Evolutionary conservation across 2,888 invertebrate genomes (phyloP).

Genomic region (Biston betularia): DNA sequence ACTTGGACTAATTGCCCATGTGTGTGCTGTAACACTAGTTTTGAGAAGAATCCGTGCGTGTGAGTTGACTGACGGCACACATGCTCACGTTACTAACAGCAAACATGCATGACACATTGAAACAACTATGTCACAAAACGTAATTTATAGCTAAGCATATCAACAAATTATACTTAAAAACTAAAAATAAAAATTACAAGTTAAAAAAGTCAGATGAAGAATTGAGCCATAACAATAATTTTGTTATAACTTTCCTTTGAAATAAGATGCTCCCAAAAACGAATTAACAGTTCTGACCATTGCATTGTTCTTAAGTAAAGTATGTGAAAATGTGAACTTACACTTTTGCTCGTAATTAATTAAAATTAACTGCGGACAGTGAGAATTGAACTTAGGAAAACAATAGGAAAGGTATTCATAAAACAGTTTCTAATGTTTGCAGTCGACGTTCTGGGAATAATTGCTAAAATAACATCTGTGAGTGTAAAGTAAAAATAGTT

Average conservation of each 20-base stretch:
- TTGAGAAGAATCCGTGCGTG: constrained; percentile 79
- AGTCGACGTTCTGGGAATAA: constrained; percentile 52
- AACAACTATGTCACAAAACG: not conserved
- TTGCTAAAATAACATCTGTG: constrained; percentile 39
- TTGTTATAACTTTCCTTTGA: constrained; percentile 41
- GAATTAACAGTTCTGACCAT: constrained; percentile 66
- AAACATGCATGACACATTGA: constrained; percentile 29
- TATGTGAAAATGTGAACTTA: constrained; percentile 70
- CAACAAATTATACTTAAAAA: not conserved
- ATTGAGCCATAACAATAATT: constrained; percentile 18
- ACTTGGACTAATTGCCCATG: constrained; percentile 85
- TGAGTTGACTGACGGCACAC: constrained; percentile 64
- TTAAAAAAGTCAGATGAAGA: constrained; percentile 6
- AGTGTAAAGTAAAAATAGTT: constrained; percentile 2
- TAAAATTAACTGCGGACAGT: constrained; percentile 76
- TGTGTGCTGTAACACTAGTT: constrained; percentile 83
- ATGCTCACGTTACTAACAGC: constrained; percentile 32
- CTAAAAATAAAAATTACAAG: constrained; percentile 2
- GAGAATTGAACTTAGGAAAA: constrained; percentile 66
- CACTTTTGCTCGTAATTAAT: constrained; percentile 78
- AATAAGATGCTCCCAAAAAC: constrained; percentile 51
- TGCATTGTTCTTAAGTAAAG: constrained; percentile 73
- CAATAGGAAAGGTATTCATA: constrained; percentile 71
- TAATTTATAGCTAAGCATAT: not conserved
- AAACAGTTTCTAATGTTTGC: constrained; percentile 69